Base-by-base conservation (phyloP, 2,888 invertebrate species). In the Amiota minor region DNA sequence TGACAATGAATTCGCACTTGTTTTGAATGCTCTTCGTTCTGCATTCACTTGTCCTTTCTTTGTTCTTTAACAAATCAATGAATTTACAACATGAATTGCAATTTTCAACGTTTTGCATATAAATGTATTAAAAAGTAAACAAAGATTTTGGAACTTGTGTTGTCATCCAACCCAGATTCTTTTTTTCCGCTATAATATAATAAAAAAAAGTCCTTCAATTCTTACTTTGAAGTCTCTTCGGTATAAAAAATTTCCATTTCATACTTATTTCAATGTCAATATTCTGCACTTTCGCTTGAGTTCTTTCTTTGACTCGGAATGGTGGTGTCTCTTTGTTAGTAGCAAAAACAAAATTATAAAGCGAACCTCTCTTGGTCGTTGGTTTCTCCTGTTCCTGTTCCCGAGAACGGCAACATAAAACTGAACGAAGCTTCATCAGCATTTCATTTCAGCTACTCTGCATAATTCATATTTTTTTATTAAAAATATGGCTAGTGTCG, bases 81-180 rank as follows among this genome's bases (percentile, higher is more conserved):
- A 53, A 53, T 53, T 53, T 53, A 53, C 53, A 53, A 53, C 53
- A 53, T 53, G 53, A 53, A 53, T 53, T 53, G 53, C 53, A 53
- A 53, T 53, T 53, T 53, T 53, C 53, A 53, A 53, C n/a, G 53
- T 14, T 53, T 53, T 53, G 16, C 53, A 53, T 53, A 1, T 16
- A 14, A 53, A 53, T 35, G 6, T 35, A 35, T 35, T 6, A 35
- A 35, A 35, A 35, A 53, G 14, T 0, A 53, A 53, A n/a, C 14
- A 53, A 53, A 12, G 16, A 53, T n/a, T n/a, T 9, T 16, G 16
- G 12, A 35, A 35, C 35, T 35, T 35, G 6, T 35, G 6, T 35
- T 35, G 6, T 6, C 35, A 2, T 35, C 35, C 2, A 35, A 35
- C 35, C 6, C 35, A 6, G 35, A 35, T 35, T 35, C 35, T 35